Evolutionary conservation across 2,888 invertebrate species (phyloP), one percentile per base, ranked within the genome.

Genomic region (Caenorhabditis parvicauda): DNA sequence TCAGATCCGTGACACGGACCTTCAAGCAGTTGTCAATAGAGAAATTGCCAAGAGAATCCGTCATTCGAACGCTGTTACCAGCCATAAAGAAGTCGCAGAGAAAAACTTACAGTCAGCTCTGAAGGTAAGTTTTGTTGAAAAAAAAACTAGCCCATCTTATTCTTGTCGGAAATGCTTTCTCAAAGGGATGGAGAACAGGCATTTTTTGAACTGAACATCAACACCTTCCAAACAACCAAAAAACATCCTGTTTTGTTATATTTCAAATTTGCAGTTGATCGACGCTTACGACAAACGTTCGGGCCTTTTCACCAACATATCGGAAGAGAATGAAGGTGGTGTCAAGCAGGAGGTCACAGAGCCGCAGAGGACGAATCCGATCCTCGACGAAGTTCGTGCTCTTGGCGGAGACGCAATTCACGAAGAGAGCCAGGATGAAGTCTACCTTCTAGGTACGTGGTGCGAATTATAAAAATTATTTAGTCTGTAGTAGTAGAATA

Each of bases 341-440:
- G 68, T 66, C 28, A 67, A 72, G 37, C 53, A 68, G 7, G n/a
- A n/a, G n/a, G n/a, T n/a, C n/a, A n/a, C n/a, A n/a, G 56, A 68
- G 1, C 51, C 58, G 7, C 51, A 51, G 9, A 57, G 54, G 3
- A 63, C 63, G 2, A 63, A 63, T 48, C 63, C 63, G 12, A 6
- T 59, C 0, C 44, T 63, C 44, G 52, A 53, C 25, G 63, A 58
- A 25, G 29, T 58, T 12, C 49, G 54, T 21, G 32, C 53, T 1
- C 42, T 57, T 21, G 57, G 57, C 39, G 39, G 54, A 4, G 21
- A 50, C 4, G 54, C 49, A 38, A 48, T 46, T 41, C 39, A 98
- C 82, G 98, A 98, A 83, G 94, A 93, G 0, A 92, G 91, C 4
- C 95, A 93, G 0, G 98, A 99, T 83, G 98, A 98, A 81, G 96